A percentile compares a stretch with the other conserved stretches of the same genome.
Conservation (phyloP, 2,113 vertebrate genomes). For the Oceanites oceanicus region DNA sequence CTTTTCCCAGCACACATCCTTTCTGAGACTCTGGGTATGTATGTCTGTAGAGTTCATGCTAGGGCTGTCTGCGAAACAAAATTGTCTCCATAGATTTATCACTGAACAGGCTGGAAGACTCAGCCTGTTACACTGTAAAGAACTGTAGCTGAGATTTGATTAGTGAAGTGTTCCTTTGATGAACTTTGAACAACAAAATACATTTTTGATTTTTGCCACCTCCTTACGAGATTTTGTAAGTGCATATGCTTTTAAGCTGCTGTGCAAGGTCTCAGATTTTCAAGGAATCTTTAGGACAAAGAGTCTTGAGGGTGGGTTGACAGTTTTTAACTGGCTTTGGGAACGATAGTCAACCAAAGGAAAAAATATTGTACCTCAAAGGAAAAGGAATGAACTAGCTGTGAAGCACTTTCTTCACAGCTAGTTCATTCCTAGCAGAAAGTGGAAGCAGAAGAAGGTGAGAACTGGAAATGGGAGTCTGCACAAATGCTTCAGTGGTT, state of each 20-base stretch:
- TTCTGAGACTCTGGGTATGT: background rate
- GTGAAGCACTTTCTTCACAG: background rate
- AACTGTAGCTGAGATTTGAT: background rate
- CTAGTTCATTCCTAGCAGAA: background rate
- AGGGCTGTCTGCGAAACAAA: background rate
- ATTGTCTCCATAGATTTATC: background rate
- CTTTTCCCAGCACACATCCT: background rate
- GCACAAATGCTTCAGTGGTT: background rate
- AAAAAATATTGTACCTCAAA: background rate
- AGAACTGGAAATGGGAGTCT: background rate
- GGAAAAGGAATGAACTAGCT: background rate
- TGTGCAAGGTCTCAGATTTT: background rate
- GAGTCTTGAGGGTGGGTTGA: background rate
- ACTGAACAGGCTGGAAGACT: background rate
- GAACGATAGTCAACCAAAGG: background rate
- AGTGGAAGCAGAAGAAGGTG: background rate
- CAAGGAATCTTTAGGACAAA: background rate
- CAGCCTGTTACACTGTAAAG: background rate
- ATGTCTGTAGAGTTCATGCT: rapidly evolving
- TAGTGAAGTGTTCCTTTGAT: background rate
- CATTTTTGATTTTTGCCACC: background rate
- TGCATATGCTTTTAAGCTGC: background rate
- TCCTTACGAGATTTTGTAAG: background rate
- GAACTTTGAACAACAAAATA: background rate
- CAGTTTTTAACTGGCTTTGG: background rate